Conservation (phyloP, 2,113 vertebrate genomes). For the Chlamydotis undulata region DNA sequence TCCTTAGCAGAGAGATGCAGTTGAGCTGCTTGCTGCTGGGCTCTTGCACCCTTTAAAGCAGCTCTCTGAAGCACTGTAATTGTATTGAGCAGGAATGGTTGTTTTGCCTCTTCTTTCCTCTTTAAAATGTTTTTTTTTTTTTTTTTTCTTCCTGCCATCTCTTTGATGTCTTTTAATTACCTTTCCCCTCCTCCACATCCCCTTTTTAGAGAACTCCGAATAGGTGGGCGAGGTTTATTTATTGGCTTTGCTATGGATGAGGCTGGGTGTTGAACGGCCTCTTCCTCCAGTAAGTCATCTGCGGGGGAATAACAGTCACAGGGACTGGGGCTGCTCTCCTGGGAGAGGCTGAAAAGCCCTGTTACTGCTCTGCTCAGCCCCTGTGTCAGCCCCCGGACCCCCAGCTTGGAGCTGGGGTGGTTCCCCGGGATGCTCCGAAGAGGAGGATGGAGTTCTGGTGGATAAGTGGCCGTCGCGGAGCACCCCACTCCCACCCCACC, state of each 20-base stretch:
- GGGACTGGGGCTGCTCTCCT: neutral
- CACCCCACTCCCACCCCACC: too few species aligned
- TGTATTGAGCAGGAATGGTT: neutral
- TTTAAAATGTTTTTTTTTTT: neutral
- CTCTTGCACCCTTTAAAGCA: neutral
- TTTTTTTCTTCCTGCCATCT: neutral
- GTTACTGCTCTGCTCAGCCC: neutral
- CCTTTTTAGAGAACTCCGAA: neutral
- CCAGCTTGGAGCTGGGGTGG: neutral
- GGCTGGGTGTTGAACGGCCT: neutral
- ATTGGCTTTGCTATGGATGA: neutral
- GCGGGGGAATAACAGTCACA: neutral
- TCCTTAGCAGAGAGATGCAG: neutral
- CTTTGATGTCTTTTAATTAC: slow-evolving; percentile 20
- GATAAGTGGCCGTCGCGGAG: rapidly evolving
- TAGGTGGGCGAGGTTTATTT: neutral
- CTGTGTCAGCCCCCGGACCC: neutral
- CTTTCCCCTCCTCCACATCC: neutral
- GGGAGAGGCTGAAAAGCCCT: neutral
- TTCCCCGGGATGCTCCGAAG: neutral
- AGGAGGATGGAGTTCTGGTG: neutral
- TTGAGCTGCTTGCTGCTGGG: neutral
- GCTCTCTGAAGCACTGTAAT: neutral
- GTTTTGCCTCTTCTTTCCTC: neutral
- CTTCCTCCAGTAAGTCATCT: neutral